phyloP scores from a whole-genome alignment of 1,140 invertebrate species.

The Heterodera carotae region DNA sequence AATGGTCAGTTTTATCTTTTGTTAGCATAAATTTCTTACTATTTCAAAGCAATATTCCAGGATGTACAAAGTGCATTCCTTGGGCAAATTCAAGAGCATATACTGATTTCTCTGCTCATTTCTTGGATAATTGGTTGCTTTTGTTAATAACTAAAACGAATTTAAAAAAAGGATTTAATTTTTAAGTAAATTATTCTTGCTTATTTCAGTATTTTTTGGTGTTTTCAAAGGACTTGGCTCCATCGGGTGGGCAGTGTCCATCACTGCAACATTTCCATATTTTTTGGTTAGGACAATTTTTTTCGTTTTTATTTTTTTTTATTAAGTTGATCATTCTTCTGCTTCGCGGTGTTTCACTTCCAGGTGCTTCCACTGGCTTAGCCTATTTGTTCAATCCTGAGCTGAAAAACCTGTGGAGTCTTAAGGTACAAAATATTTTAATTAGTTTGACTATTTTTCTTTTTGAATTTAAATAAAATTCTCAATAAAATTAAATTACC shows the following conservation, averaged over 20 bases:
- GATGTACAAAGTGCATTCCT: background rate
- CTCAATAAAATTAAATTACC: no score
- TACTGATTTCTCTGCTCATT: slow-evolving; percentile 52
- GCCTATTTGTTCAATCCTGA: slow-evolving; percentile 42
- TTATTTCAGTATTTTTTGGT: slow-evolving; percentile 59
- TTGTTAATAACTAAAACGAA: no score
- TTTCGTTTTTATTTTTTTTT: background rate
- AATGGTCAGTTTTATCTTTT: slow-evolving; percentile 31
- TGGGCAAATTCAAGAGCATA: slow-evolving; percentile 27
- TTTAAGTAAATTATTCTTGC: background rate
- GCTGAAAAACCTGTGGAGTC: slow-evolving; percentile 53
- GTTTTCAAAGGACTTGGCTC: slow-evolving; percentile 63
- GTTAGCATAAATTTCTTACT: no score
- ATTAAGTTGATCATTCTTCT: slow-evolving; percentile 59
- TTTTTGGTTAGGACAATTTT: slow-evolving; percentile 26
- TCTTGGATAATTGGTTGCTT: slow-evolving; percentile 51
- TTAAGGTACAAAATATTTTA: slow-evolving; percentile 34
- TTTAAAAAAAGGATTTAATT: no score
- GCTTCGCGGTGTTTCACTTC: slow-evolving; percentile 55
- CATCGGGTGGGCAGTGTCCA: slow-evolving; percentile 61
- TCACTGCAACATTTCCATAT: slow-evolving; percentile 47
- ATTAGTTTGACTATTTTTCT: background rate
- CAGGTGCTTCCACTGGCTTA: slow-evolving; percentile 52
- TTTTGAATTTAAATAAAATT: no score
- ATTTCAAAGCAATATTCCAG: background rate